Conservation (phyloP, 2,888 invertebrate species). For the Oligia fasciuncula region DNA sequence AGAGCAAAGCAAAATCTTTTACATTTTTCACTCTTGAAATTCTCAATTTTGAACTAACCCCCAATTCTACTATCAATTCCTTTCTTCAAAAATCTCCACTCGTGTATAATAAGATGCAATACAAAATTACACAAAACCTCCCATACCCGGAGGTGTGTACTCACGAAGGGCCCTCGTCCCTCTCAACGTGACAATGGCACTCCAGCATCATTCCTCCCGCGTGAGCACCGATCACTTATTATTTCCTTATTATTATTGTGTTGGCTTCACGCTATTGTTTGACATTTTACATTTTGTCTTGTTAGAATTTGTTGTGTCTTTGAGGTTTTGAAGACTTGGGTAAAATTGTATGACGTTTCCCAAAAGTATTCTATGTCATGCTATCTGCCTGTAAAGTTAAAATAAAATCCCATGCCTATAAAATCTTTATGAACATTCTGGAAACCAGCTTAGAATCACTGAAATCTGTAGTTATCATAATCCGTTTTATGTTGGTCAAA, state of each 20-base stretch:
- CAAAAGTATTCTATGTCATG: background rate
- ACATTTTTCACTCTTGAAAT: background rate
- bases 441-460: too few species aligned
- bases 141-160: constrained; percentile 73
- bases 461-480: background rate
- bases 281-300: constrained; percentile 49
- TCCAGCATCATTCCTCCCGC: constrained; percentile 71
- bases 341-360: background rate
- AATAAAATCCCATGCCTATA: background rate
- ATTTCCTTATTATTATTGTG: constrained; percentile 69
- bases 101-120: constrained; percentile 62
- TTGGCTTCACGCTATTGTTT: constrained; percentile 69
- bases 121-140: constrained; percentile 58
- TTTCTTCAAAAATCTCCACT: constrained; percentile 38
- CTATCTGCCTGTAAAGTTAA: background rate
- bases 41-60: constrained; percentile 7
- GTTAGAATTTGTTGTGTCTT: constrained; percentile 23
- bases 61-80: constrained; percentile 11
- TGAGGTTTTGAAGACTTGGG: background rate
- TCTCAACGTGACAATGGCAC: constrained; percentile 77
- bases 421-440: background rate
- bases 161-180: constrained; percentile 72
- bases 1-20: background rate
- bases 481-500: background rate
- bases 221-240: constrained; percentile 79